Conservation (phyloP, 35 echinoderm and acorn worm genomes). For the Ophioderma brevispina region DNA sequence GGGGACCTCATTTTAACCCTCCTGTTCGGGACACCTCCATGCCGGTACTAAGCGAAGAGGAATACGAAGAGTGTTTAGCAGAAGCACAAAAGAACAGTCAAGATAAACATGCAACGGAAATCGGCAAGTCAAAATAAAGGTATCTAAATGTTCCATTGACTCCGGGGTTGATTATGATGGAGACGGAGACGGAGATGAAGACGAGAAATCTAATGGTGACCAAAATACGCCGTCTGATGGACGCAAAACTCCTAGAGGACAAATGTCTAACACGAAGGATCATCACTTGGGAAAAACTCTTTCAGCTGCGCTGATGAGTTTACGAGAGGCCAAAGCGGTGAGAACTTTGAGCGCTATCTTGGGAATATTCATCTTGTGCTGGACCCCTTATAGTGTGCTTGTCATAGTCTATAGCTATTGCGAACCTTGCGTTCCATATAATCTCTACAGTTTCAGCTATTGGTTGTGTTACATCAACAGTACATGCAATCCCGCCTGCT, state of each 20-base stretch:
- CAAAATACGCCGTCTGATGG: background rate
- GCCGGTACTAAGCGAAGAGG: background rate
- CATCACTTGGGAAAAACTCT: slow-evolving; percentile 74
- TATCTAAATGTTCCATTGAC: background rate
- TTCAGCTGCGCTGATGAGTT: slow-evolving; percentile 67
- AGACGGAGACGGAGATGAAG: background rate
- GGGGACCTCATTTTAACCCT: background rate
- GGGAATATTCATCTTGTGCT: slow-evolving; percentile 84
- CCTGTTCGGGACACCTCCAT: background rate
- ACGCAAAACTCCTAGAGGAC: background rate
- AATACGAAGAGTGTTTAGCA: background rate
- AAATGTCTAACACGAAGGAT: slow-evolving; percentile 56
- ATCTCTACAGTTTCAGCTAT: slow-evolving; percentile 74
- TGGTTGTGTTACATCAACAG: slow-evolving; percentile 96
- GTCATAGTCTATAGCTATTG: slow-evolving; percentile 77
- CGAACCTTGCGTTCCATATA: slow-evolving; percentile 51
- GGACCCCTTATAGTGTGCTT: slow-evolving; percentile 93
- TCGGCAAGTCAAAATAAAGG: background rate
- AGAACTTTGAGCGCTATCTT: slow-evolving; percentile 84
- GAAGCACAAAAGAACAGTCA: background rate
- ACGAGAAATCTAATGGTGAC: background rate
- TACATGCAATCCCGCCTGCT: slow-evolving; percentile 87
- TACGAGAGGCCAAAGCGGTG: slow-evolving; percentile 85
- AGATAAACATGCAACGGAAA: background rate
- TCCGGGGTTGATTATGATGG: background rate